These are phyloP conservation scores for Oscheius sp. DNA, from an alignment of 2,888 invertebrate genomes.

Conservation along the genomic window DNA sequence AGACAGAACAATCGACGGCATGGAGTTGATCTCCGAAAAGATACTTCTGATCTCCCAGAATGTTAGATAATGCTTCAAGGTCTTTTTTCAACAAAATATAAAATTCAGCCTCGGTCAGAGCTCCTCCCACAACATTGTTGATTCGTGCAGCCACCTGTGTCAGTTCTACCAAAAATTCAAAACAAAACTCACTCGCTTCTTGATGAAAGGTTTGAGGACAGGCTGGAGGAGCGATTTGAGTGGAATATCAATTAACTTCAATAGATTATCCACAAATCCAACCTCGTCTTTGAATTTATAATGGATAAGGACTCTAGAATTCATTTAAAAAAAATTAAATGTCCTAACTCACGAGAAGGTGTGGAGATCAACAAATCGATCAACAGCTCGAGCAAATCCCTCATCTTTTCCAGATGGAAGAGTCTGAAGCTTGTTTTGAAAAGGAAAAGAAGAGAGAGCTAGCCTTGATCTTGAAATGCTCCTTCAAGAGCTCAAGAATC, in stretches of 20 bases:
- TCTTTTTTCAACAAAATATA: conserved; percentile 75
- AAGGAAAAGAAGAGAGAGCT: neutral
- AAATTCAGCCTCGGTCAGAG: conserved; percentile 32
- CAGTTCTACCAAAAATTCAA: neutral
- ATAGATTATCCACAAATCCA: neutral
- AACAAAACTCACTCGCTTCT: neutral
- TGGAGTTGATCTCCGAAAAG: conserved; percentile 92
- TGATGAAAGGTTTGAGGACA: neutral
- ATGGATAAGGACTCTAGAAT: neutral
- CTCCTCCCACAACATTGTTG: neutral
- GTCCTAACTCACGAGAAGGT: neutral
- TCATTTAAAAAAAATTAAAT: neutral
- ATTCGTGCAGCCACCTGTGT: neutral
- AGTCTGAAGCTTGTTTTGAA: too few relatives aligned
- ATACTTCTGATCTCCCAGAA: conserved; percentile 89
- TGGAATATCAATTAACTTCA: neutral
- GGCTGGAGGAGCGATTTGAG: neutral
- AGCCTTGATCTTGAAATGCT: conserved; percentile 4
- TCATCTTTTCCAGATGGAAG: too few relatives aligned
- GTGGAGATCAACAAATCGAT: conserved; percentile 12
- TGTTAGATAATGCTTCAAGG: conserved; percentile 86
- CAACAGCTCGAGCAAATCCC: conserved; percentile 2
- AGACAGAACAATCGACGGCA: conserved; percentile 15
- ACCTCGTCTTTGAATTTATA: neutral
- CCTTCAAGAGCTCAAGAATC: neutral